Base-by-base conservation (phyloP, 2,888 invertebrate species). In the Liodrosophila aerea region DNA sequence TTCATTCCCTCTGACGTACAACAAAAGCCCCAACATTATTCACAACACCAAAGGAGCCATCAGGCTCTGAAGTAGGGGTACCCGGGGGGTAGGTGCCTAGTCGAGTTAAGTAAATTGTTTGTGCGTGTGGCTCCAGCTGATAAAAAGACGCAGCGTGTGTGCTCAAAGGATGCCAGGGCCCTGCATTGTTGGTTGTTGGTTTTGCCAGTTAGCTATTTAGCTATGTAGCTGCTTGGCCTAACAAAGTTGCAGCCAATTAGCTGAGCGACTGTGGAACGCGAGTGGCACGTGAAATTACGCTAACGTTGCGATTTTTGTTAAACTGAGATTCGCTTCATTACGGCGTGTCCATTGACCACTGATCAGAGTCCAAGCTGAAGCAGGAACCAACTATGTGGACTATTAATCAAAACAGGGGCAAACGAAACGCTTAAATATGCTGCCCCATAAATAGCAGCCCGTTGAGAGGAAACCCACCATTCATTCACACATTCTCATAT, bases 331-430 rank as follows among this genome's bases (percentile, higher is more conserved):
- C 66, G 15, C 12, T 56, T 69, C 73, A 41, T 56, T 83, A 85
- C 50, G 39, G 18, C 37, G 16, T 53, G 1, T 5, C 1, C 41
- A 45, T 29, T 39, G 41, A 34, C 57, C 52, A 53, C 37, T 39
- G 39, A 29, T 27, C 62, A 46, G 11, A 22, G 49, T 12, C 11
- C 33, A 44, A 50, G 59, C 51, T 63, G 50, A 63, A n/a, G n/a
- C n/a, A n/a, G n/a, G n/a, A n/a, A n/a, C n/a, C n/a, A 40, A 27
- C 54, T 30, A 9, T 1, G 11, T 33, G 9, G 27, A 37, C 70
- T 62, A 86, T 86, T 77, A 77, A 82, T 82, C 82, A 86, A 69
- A 75, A 56, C 59, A 37, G 56, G 53, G 47, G 60, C 60, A 65
- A 62, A 77, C 67, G 74, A 56, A 64, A 58, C 65, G 64, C 56